Evolutionary conservation across 2,888 invertebrate species (phyloP), one percentile per base, ranked within the genome.

Genomic region (Hydrotaea cyrtoneurina): DNA sequence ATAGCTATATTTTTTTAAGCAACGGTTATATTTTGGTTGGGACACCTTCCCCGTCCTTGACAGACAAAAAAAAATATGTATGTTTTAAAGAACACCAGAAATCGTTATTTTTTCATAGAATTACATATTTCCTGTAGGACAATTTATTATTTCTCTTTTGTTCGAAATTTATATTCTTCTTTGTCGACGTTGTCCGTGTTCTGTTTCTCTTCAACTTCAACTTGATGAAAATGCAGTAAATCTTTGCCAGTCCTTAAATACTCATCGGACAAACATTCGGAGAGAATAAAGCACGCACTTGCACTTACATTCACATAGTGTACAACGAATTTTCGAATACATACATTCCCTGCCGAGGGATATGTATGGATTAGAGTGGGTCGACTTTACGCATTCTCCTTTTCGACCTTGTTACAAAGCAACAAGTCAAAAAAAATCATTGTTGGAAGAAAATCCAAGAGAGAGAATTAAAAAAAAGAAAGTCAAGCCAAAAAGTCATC

Each of bases 61-160:
- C 19, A 7, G 21, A 10, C 13, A 2, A 31, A 7, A 31, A 5
- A 53, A 53, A 46, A 39, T 64, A 64, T 46, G 23, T 69, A 0
- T 39, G 39, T 39, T 69, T 46, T 46, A 23, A 19, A 21, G 15
- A 36, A 69, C 39, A 39, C 17, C 39, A 36, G 19, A 36, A 36
- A 46, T 53, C 43, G 19, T 76, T 72, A 62, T 46, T 59, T 4
- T 59, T 53, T 80, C 15, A 50, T 23, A 46, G 23, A 75, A 75
- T 62, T 72, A 39, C 17, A 50, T 59, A 43, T 71, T 78, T 72
- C 75, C 75, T 57, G 43, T 26, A 43, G 55, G 39, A 64, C 71
- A 50, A 64, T 80, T 76, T 72, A 72, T 80, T 19, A 55, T 55
- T 21, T 5, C 17, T 4, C 17, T 21, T 76, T 43, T 55, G 53